Evolutionary conservation across 2,888 invertebrate genomes (phyloP).

Genomic region (Pseudococcus viburni): DNA sequence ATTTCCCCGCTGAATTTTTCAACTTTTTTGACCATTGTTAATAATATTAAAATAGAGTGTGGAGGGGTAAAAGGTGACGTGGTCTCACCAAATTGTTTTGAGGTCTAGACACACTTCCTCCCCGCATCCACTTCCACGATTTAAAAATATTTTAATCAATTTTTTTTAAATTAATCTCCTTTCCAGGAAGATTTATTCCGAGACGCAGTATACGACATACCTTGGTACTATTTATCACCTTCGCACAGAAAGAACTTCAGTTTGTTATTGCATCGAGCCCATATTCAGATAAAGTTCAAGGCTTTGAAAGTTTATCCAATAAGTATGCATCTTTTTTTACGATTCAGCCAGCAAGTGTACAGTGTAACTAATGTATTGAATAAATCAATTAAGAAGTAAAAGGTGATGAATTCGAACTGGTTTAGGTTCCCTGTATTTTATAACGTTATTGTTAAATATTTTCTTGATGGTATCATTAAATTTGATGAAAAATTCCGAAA

Average conservation of each 20-base stretch:
- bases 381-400: background rate
- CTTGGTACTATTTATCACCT: background rate
- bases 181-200: background rate
- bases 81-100: too few species aligned
- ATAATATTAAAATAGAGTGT: too few species aligned
- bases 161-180: background rate
- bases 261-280: background rate
- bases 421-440: too few species aligned
- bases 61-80: too few species aligned
- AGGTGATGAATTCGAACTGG: background rate
- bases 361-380: background rate
- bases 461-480: too few species aligned
- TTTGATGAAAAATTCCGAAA: too few species aligned
- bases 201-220: background rate
- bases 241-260: background rate
- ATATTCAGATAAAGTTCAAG: background rate
- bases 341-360: background rate
- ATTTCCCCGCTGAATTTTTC: too few species aligned
- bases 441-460: too few species aligned
- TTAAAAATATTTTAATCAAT: too few species aligned
- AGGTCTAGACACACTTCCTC: too few species aligned
- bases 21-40: too few species aligned
- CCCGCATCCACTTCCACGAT: too few species aligned
- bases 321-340: background rate
- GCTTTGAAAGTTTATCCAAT: background rate